Base-by-base conservation (phyloP, 2,888 invertebrate species). In the Leucozona laternaria region DNA sequence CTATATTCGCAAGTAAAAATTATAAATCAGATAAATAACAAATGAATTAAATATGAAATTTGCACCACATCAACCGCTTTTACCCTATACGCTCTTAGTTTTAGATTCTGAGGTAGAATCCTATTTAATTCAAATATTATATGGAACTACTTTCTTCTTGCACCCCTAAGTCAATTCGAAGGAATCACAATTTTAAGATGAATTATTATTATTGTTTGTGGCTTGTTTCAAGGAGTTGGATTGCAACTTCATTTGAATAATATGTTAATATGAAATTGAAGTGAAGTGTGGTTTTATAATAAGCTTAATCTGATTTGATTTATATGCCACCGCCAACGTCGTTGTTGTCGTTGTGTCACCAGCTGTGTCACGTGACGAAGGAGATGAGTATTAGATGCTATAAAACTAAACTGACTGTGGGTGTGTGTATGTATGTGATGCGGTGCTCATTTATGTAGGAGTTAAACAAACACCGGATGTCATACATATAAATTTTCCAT, bases 181-280 rank as follows among this genome's bases (percentile, higher is more conserved):
- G 34, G 20, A 22, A 34, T 34, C 48, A 34, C 22, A 50, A 50
- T 68, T 31, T 31, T n/a, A 50, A 68, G 40, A 78, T 53, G 58
- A 66, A 62, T 45, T 62, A 50, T 50, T 25, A 28, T 53, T 53
- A 53, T 53, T 53, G 48, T 60, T 58, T 71, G 55, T 57, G 57
- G 66, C 57, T 62, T 37, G 62, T 45, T 71, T 53, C 70, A 60
- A 40, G 79, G 78, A 81, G 68, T 82, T 75, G 78, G 17, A 86
- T 86, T 86, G 82, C 78, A 86, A 82, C 75, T 82, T 81, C 78
- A 86, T 86, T 82, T 86, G 58, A 86, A 86, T 86, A 86, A 86
- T 86, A 86, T 86, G 79, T 79, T 75, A 82, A 86, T 82, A 70
- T 57, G 72, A 75, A 73, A 79, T 78, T 75, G 82, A 78, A 79